These are phyloP conservation scores for Plecturocebus donacophilus DNA, from an alignment of 2,113 vertebrate genomes.

Conservation along the genomic window DNA sequence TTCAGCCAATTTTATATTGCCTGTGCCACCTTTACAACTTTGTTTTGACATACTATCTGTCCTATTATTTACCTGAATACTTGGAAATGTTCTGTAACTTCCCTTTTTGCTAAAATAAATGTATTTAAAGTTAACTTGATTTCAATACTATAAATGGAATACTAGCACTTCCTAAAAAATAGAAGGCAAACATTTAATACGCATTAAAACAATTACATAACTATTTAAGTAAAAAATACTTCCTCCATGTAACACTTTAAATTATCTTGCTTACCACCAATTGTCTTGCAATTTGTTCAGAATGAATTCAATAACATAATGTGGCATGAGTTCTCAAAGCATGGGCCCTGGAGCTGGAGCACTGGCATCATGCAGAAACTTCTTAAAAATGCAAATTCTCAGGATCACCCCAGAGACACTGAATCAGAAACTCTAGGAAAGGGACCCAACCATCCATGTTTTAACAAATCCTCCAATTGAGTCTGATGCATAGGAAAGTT, in stretches of 20 bases:
- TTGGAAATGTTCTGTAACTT: conserved; percentile 34
- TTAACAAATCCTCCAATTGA: not conserved
- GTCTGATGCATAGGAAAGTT: not conserved
- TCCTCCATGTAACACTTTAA: not conserved
- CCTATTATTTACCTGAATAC: conserved; percentile 2
- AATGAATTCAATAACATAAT: not conserved
- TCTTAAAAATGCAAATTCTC: conserved; percentile 9
- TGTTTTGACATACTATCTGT: not conserved
- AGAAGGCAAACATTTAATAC: not conserved
- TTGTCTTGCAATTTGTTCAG: not conserved
- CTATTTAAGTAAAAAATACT: conserved; percentile 17
- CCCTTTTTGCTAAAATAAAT: conserved; percentile 23
- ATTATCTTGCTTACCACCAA: not conserved
- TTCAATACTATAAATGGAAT: not conserved
- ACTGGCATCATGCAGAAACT: not conserved
- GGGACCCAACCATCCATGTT: not conserved
- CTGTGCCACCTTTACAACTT: not conserved
- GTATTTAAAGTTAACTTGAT: not conserved
- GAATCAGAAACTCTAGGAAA: not conserved
- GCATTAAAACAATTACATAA: conserved; percentile 19
- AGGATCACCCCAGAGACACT: not conserved
- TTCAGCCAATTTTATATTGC: not conserved
- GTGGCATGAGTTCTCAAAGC: not conserved
- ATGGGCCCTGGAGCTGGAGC: not conserved
- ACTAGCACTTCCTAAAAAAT: not conserved